Percentiles rank a stretch among this genome's conserved stretches.
These are phyloP conservation scores for Conus betulinus DNA, from an alignment of 1,140 invertebrate species.

Conservation along the genomic window DNA sequence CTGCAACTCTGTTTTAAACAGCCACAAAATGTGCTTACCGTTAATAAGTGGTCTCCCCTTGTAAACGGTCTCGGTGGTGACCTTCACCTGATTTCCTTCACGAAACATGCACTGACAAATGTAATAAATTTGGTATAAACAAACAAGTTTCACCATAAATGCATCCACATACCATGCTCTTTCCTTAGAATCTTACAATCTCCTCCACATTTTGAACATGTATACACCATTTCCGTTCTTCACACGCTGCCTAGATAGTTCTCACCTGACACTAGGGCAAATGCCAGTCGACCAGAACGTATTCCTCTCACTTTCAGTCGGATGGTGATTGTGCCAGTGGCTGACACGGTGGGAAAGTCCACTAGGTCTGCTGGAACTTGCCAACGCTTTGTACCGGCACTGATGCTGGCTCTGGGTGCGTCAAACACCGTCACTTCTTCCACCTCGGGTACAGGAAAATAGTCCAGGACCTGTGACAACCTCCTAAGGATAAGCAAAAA, in stretches of 20 bases:
- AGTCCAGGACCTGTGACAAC: slow-evolving; percentile 69
- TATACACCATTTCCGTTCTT: no score
- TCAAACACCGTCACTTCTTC: slow-evolving; percentile 72
- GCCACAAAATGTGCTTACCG: no score
- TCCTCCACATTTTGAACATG: no score
- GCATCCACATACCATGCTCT: no score
- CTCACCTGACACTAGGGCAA: slow-evolving; percentile 70
- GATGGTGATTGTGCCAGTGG: slow-evolving; percentile 60
- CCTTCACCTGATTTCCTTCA: no score
- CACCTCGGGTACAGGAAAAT: slow-evolving; percentile 65
- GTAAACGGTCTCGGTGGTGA: no score
- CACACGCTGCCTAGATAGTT: background rate
- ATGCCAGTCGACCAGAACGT: slow-evolving; percentile 68
- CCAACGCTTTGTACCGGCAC: slow-evolving; percentile 54
- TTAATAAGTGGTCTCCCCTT: no score
- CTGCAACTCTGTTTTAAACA: no score
- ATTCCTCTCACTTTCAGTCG: slow-evolving; percentile 59
- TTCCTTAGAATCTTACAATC: no score
- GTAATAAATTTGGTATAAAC: no score
- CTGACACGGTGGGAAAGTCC: slow-evolving; percentile 71
- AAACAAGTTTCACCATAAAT: no score
- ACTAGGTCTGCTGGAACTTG: slow-evolving; percentile 71
- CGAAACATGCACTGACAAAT: no score
- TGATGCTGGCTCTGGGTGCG: slow-evolving; percentile 35
- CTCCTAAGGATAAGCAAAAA: background rate